Evolutionary conservation across 1,140 invertebrate species (phyloP).

Genomic region (Lordiphosa stackelbergi): DNA sequence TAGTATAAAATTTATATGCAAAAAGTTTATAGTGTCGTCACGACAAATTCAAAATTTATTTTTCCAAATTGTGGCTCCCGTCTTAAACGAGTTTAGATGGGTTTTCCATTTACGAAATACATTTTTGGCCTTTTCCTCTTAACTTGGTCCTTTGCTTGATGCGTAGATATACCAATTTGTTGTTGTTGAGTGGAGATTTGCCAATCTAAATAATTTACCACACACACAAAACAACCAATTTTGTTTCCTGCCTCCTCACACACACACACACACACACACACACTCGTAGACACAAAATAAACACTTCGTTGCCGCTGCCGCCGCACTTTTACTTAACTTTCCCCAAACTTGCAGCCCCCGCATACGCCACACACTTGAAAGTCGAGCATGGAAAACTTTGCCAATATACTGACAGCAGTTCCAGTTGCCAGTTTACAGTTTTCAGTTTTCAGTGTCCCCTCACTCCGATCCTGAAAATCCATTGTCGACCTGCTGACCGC

Average conservation of each 20-base stretch:
- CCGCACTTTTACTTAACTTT: slow-evolving; percentile 36
- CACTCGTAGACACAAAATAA: slow-evolving; percentile 35
- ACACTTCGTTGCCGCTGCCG: slow-evolving; percentile 32
- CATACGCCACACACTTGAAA: slow-evolving; percentile 9
- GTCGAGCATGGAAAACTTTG: slow-evolving; percentile 57
- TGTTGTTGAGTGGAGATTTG: slow-evolving; percentile 38
- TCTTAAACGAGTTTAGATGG: no score
- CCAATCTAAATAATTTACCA: slow-evolving; percentile 66
- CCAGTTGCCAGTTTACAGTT: slow-evolving; percentile 40
- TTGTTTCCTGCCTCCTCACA: slow-evolving; percentile 6
- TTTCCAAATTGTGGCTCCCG: no score
- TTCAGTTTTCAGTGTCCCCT: slow-evolving; percentile 8
- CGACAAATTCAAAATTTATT: no score
- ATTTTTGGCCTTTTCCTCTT: no score
- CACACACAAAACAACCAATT: slow-evolving; percentile 30
- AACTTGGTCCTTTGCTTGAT: slow-evolving; percentile 1
- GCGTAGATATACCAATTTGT: background rate
- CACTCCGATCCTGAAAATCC: slow-evolving; percentile 17
- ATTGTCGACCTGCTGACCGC: slow-evolving; percentile 55
- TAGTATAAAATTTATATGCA: no score
- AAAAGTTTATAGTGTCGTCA: no score
- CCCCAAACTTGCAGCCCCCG: background rate
- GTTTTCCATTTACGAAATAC: no score
- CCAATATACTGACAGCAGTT: slow-evolving; percentile 56
- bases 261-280: slow-evolving; percentile 9